Conservation (phyloP, 2,888 invertebrate genomes). For the Sesia apiformis region DNA sequence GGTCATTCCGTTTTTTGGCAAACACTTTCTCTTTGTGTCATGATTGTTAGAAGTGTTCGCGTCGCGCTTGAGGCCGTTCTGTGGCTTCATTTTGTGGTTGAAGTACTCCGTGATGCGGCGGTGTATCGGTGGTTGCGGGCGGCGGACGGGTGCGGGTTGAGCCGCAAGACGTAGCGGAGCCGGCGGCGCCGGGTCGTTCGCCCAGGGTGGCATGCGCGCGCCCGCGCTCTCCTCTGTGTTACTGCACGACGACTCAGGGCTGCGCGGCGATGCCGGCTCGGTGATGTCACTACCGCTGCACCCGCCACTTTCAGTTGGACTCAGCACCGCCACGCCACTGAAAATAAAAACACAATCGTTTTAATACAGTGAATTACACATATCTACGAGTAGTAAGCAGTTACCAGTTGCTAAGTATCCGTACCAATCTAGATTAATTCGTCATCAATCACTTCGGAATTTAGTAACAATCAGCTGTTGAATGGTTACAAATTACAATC, state of each 20-base stretch:
- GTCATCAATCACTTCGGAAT: constrained; percentile 13
- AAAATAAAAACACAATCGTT: constrained; percentile 36
- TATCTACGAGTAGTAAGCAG: too few relatives aligned
- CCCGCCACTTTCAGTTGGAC: constrained; percentile 83
- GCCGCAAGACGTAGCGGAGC: constrained; percentile 57
- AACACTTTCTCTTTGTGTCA: constrained; percentile 62
- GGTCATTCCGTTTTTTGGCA: constrained; percentile 60
- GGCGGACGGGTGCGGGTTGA: constrained; percentile 46
- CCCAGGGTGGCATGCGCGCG: constrained; percentile 70
- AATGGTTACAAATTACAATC: constrained; percentile 45
- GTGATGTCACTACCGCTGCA: constrained; percentile 86
- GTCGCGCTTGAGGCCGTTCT: constrained; percentile 68
- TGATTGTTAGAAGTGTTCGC: constrained; percentile 28
- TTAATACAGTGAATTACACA: too few relatives aligned
- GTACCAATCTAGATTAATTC: too few relatives aligned
- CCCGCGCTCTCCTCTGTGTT: constrained; percentile 69
- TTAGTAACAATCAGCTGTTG: constrained; percentile 59
- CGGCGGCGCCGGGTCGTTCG: constrained; percentile 64
- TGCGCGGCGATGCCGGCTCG: constrained; percentile 89
- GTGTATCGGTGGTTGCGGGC: constrained; percentile 66
- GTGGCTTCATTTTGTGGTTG: constrained; percentile 87
- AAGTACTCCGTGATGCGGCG: constrained; percentile 91
- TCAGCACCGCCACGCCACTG: constrained; percentile 89
- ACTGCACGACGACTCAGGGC: constrained; percentile 76
- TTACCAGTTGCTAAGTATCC: too few relatives aligned